Conservation (phyloP, 1,140 invertebrate genomes). For the Solenopsis fugax region DNA sequence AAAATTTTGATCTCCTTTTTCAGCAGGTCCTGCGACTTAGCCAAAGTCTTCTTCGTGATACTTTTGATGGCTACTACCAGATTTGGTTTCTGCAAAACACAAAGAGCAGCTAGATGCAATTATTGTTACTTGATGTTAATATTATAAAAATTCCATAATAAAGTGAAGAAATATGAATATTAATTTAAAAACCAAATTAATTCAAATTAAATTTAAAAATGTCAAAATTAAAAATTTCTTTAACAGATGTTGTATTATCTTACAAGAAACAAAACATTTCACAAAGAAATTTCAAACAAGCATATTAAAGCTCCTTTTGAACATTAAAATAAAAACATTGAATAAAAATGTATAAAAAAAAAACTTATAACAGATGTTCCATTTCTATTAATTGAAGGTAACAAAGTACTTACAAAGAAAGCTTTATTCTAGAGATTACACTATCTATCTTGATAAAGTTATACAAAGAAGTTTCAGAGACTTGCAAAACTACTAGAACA, state of each 20-base stretch:
- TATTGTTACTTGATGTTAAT: background rate
- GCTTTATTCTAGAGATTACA: background rate
- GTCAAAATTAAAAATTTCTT: background rate
- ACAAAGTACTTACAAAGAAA: background rate
- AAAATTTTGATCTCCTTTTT: conserved; percentile 99
- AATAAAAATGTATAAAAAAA: background rate
- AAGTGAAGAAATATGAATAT: background rate
- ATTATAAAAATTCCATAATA: background rate
- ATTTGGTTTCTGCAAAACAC: conserved; percentile 92
- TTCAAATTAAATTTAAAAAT: background rate
- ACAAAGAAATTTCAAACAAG: background rate
- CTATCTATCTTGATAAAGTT: background rate
- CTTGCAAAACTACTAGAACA: background rate
- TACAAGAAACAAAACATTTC: background rate
- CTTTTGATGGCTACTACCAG: conserved; percentile 98
- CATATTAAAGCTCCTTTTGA: background rate
- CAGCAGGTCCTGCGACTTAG: conserved; percentile 98
- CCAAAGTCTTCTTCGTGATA: conserved; percentile 98
- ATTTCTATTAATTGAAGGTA: background rate
- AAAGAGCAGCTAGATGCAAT: conserved; percentile 25
- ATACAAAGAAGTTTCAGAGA: conserved; percentile 1
- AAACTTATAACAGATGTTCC: background rate
- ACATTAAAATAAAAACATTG: background rate
- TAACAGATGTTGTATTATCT: background rate
- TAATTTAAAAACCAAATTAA: background rate